Base-by-base conservation (phyloP, 2,797 vertebrate genomes). In the Micrastur ruficollis region DNA sequence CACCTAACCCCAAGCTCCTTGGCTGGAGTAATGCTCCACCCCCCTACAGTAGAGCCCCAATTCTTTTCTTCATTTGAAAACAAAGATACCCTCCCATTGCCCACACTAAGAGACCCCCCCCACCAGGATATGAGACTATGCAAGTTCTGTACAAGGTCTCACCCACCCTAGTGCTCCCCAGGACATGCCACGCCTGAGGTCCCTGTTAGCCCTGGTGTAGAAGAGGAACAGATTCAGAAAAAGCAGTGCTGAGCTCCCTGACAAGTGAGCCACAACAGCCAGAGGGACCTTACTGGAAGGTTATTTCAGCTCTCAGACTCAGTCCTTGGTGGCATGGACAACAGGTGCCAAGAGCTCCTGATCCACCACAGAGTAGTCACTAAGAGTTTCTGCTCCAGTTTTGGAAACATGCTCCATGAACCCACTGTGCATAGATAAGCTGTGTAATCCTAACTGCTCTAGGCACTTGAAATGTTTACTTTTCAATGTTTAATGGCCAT, bases 1-100 rank as follows among this genome's bases (percentile, higher is more conserved):
- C 68, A 40, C n/a, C 11, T 8, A 32, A 49, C 8, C 18, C 34
- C 16, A 14, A 34, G 8, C 12, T 18, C n/a, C 55, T 71, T 11
- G 31, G 27, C 17, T n/a, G 49, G 36, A 42, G 12, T 40, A 34
- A 29, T 13, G 53, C 22, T 58, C 34, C 17, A 55, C 5, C 13
- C 31, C 32, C 3, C 38, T 15, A 38, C 59, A 59, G 50, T 6
- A 36, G 4, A 71, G 72, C 10, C 17, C 52, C 26, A 14, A 2
- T 50, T 44, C 26, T 66, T 76, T 12, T 63, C 36, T 85, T 65
- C 5, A 1, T 23, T 20, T 70, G 47, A 42, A 58, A 50, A 14
- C 22, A 53, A 40, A 65, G 59, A 25, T 2, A 14, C 1, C 5
- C 4, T 9, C 23, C 16, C 34, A 0, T 7, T 0, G 2, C 4